Evolutionary conservation across 2,113 vertebrate species (phyloP), one percentile per base, ranked within the genome.

Genomic region (human (Homo sapiens)): DNA sequence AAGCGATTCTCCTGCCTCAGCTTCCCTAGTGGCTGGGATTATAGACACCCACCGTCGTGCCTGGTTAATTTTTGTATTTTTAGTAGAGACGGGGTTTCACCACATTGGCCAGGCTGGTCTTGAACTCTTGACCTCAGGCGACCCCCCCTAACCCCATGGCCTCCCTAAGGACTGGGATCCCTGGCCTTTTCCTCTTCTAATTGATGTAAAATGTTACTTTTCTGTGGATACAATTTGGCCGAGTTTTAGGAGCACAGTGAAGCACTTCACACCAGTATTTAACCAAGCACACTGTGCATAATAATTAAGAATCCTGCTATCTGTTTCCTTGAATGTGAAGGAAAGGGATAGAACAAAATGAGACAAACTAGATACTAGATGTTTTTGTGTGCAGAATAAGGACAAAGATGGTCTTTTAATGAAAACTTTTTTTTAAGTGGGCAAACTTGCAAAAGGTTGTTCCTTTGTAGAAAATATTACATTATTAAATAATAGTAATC

Each of bases 401-500:
- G 70, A 35, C 94, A 98, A 97, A 76, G 96, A 93, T 93, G 79
- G 16, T 35, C 22, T 25, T 90, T 61, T 68, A 83, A 93, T 90
- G 70, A 97, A 98, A 97, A 88, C 72, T 88, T 57, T 92, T 80
- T 94, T 89, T 6, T 13, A 30, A 64, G 73, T 43, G 5, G 86
- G 73, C 25, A 95, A 81, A 95, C 43, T 95, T 97, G 59, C 45
- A 87, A 78, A 90, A 52, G 30, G 1, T n/a, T 73, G 73, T 95
- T 76, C 92, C 90, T 98, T 85, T 70, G 94, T 96, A 64, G 85
- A 95, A 68, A 96, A 95, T 93, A 96, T 98, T 96, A 72, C 66
- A 66, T 96, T 92, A 95, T 96, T 83, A 89, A 98, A 96, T 93
- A 95, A 98, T 88, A 89, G 89, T 97, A 97, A 97, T 98, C 96